Conservation (phyloP, 2,113 vertebrate species). For the Mungos mungo region DNA sequence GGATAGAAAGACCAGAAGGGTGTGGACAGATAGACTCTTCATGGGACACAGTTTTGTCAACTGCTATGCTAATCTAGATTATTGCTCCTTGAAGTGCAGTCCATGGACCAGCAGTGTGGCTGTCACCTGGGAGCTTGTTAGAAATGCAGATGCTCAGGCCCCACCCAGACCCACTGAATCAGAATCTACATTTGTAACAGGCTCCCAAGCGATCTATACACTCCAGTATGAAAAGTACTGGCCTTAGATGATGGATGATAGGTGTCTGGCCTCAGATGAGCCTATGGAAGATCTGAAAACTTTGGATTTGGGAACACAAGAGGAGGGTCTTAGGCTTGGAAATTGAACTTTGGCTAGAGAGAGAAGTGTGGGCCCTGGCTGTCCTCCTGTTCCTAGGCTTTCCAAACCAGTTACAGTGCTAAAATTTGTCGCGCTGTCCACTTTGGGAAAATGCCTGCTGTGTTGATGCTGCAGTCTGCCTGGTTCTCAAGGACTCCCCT, state of each 20-base stretch:
- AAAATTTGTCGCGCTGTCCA: constrained; percentile 50
- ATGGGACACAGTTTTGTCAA: too few relatives aligned
- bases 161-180: too few relatives aligned
- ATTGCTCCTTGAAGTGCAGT: too few relatives aligned
- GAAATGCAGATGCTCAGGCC: too few relatives aligned
- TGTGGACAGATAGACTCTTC: too few relatives aligned
- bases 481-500: constrained; percentile 46
- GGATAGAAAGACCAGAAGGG: too few relatives aligned
- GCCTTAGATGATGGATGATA: neutral
- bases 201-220: too few relatives aligned
- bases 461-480: constrained; percentile 61
- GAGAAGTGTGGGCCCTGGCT: neutral
- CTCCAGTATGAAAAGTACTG: too few relatives aligned
- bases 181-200: too few relatives aligned
- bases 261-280: neutral
- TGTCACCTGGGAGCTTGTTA: too few relatives aligned
- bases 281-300: neutral
- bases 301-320: neutral
- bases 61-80: too few relatives aligned
- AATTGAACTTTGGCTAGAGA: constrained; percentile 23
- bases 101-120: too few relatives aligned
- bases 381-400: constrained; percentile 52
- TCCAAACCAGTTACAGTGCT: constrained; percentile 26
- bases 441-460: constrained; percentile 49
- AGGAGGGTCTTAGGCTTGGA: neutral